These are phyloP conservation scores for Labeo calbasu DNA, from an alignment of 2,797 vertebrate species.

Conservation along the genomic window DNA sequence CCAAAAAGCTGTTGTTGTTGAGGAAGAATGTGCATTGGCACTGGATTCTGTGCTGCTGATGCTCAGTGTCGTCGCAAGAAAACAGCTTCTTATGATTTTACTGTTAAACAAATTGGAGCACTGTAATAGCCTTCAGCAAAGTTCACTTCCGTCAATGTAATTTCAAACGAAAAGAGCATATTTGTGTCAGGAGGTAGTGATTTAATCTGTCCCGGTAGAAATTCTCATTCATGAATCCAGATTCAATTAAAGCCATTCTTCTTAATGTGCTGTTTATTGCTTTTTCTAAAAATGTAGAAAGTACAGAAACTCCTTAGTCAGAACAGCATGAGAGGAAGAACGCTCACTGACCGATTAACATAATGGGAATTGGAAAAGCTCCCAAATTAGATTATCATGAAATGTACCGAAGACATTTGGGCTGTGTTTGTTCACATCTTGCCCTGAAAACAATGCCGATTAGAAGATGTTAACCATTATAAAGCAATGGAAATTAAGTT, in stretches of 20 bases:
- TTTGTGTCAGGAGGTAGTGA: conserved; percentile 44
- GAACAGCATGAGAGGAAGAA: background rate
- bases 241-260: conserved; percentile 32
- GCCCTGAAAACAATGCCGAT: background rate
- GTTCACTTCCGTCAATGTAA: conserved; percentile 9
- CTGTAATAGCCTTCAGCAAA: background rate
- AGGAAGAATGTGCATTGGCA: background rate
- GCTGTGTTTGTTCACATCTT: background rate
- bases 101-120: conserved; percentile 10
- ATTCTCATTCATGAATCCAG: conserved; percentile 25
- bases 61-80: background rate
- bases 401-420: background rate
- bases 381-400: background rate
- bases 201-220: conserved; percentile 15
- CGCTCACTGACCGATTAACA: background rate
- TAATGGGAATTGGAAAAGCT: conserved; percentile 1
- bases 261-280: conserved; percentile 3
- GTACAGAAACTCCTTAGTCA: background rate
- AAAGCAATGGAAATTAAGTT: background rate
- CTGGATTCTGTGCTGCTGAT: background rate
- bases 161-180: conserved; percentile 27
- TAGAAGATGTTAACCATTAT: conserved; percentile 11
- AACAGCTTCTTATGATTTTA: background rate
- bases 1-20: background rate
- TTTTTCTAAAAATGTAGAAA: conserved; percentile 2